Conservation (phyloP, 2,797 vertebrate species). For the Cuculus canorus region DNA sequence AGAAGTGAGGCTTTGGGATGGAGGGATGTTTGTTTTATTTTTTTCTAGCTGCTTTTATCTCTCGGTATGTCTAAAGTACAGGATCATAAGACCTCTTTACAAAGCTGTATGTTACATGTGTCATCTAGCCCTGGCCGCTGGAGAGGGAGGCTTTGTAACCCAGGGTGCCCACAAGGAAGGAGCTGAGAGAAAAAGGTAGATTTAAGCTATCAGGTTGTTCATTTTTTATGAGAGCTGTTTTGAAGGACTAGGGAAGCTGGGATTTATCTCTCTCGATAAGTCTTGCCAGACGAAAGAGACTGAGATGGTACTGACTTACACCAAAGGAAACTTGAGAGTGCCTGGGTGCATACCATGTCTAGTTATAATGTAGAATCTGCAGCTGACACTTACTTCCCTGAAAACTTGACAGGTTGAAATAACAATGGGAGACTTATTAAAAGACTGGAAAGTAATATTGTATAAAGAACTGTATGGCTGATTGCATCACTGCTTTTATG, state of each 20-base stretch:
- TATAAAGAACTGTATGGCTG: conserved; percentile 12
- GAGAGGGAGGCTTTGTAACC: neutral
- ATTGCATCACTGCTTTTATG: conserved; percentile 1
- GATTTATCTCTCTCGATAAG: neutral
- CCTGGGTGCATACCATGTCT: neutral
- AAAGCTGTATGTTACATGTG: neutral
- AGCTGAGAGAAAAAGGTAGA: neutral
- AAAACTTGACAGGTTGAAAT: conserved; percentile 38
- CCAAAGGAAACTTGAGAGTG: neutral
- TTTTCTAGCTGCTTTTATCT: neutral
- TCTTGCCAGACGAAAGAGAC: neutral
- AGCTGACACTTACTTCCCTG: neutral
- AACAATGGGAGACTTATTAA: conserved; percentile 18
- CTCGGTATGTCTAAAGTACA: neutral
- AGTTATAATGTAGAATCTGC: neutral
- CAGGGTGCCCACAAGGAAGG: neutral
- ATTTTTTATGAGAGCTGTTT: neutral
- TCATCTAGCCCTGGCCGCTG: neutral
- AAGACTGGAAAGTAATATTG: neutral
- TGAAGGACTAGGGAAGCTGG: neutral
- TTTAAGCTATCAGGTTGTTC: neutral
- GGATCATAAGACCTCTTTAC: neutral
- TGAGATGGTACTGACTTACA: neutral
- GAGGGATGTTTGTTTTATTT: neutral
- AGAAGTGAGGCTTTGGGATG: neutral